Conservation (phyloP, 2,113 vertebrate species). For the Enhydra lutris region DNA sequence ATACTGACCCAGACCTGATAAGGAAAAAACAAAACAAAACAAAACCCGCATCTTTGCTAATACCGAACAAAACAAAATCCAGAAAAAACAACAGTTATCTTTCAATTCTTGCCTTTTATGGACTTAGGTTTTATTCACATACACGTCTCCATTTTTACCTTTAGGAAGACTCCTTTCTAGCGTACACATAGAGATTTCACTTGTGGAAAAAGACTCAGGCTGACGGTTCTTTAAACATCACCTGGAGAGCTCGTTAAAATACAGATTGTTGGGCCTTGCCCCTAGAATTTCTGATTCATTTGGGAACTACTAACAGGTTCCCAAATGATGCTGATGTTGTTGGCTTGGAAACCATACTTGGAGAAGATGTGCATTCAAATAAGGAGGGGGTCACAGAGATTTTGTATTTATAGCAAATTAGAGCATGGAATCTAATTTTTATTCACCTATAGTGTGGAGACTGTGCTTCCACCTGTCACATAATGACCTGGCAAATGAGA, state of each 20-base stretch:
- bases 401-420: not conserved
- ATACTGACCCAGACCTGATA: not conserved
- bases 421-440: not conserved
- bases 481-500: not conserved
- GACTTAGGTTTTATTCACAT: not conserved
- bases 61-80: slow-evolving; percentile 14
- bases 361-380: not conserved
- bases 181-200: not conserved
- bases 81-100: not conserved
- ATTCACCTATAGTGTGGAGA: not conserved
- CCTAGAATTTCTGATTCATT: not conserved
- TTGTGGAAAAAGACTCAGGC: not conserved
- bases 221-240: not conserved
- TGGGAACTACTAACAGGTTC: not conserved
- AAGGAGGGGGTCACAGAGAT: not conserved
- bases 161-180: not conserved
- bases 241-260: not conserved
- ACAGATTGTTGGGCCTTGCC: not conserved
- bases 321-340: not conserved
- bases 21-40: not conserved
- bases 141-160: not conserved
- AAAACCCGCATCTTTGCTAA: not conserved
- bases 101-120: slow-evolving; percentile 10
- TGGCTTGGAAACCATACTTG: not conserved
- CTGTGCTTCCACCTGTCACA: not conserved